Base-by-base conservation (phyloP, 1,140 invertebrate genomes). In the Brachystomella parvula region DNA sequence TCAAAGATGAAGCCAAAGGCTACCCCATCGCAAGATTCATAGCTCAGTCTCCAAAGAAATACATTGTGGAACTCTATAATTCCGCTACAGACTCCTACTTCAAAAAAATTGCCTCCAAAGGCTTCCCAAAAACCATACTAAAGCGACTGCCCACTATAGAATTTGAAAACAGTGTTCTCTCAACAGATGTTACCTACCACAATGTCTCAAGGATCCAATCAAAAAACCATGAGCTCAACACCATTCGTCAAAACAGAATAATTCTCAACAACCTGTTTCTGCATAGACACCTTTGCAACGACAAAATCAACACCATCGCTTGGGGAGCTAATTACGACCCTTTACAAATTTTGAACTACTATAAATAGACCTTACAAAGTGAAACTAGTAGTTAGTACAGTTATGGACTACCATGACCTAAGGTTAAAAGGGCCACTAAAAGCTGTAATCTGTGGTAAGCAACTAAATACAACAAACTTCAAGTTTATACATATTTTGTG, bases 1-100 rank as follows among this genome's bases (percentile, higher is more conserved):
- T 53, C 24, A 53, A 53, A 53, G 24, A 24, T 53, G 49, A 53
- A 53, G 49, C 24, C 24, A 53, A 53, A 53, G 49, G 49, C 6
- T 53, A 15, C 21, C 12, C 9, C 6, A 53, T 53, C 6, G 49
- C 49, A 17, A 53, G 24, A 53, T 53, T 53, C 21, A 53, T 53
- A 17, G 12, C 12, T 53, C 12, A 53, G 21, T 53, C 49, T 17
- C 49, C 49, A 53, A 53, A 53, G 24, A 53, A 53, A 53, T 53
- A 53, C 24, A 24, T 53, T 53, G 12, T 53, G 9, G 21, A 17
- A 6, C 49, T 53, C 24, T 53, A 6, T 9, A 24, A 53, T 26
- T 24, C 49, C 6, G 24, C 6, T 24, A 53, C 9, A 19, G 24
- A 53, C 3, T 26, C 6, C 6, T 53, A 53, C 24, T 53, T 53